Evolutionary conservation across 2,888 invertebrate genomes (phyloP).

Genomic region (Epirrita christyi): DNA sequence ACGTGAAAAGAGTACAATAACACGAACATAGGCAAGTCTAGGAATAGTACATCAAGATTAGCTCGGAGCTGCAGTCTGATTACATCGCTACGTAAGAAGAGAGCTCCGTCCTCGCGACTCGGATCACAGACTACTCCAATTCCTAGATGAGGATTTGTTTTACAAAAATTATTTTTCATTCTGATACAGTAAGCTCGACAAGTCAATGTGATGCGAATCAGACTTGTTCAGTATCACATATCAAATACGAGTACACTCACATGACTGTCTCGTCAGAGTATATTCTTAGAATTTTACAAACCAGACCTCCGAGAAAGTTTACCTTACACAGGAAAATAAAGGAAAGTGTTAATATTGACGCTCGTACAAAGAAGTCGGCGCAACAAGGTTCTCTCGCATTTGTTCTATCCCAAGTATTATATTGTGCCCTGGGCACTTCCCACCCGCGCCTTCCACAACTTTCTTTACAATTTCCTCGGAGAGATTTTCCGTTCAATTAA

Average conservation of each 20-base stretch:
- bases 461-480: conserved; percentile 68
- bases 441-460: conserved; percentile 64
- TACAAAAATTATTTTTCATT: conserved; percentile 5
- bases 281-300: conserved; percentile 17
- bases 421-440: conserved; percentile 66
- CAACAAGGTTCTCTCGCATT: conserved; percentile 67
- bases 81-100: conserved; percentile 69
- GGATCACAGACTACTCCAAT: conserved; percentile 62
- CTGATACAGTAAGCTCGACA: conserved; percentile 2
- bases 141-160: conserved; percentile 60
- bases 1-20: conserved; percentile 70
- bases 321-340: conserved; percentile 49
- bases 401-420: conserved; percentile 71
- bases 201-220: not conserved
- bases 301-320: conserved; percentile 37
- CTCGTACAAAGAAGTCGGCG: conserved; percentile 59
- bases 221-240: not conserved
- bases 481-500: conserved; percentile 73
- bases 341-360: conserved; percentile 64
- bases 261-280: not conserved
- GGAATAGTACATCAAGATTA: conserved; percentile 76
- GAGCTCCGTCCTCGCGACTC: conserved; percentile 47
- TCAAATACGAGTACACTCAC: not conserved
- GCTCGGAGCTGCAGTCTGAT: conserved; percentile 76
- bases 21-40: conserved; percentile 58